A percentile compares a stretch with the other conserved stretches of the same genome.
Conservation (phyloP, 2,113 vertebrate species). For the Okapia johnstoni region DNA sequence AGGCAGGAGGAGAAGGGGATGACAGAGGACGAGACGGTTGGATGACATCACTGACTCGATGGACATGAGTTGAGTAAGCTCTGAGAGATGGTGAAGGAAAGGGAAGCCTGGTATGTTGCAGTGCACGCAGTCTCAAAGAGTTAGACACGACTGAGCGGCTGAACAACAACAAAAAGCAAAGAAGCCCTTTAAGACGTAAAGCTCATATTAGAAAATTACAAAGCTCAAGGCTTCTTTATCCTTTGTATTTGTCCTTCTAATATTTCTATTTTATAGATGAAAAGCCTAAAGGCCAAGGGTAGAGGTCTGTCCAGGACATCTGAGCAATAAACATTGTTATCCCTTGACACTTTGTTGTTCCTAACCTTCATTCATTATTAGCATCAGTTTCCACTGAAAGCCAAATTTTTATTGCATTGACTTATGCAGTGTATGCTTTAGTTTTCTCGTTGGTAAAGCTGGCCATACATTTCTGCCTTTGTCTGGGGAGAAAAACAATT, state of each 20-base stretch:
- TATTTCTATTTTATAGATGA: neutral
- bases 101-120: neutral
- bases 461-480: neutral
- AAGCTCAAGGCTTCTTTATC: neutral
- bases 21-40: neutral
- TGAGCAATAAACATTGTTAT: neutral
- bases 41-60: neutral
- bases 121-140: neutral
- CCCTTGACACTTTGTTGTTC: neutral
- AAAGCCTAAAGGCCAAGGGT: neutral
- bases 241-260: neutral
- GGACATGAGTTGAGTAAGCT: neutral
- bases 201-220: neutral
- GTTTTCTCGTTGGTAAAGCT: neutral
- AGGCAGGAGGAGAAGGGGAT: neutral
- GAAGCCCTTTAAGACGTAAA: neutral
- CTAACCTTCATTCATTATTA: neutral
- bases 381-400: rapidly evolving
- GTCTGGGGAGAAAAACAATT: neutral
- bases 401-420: neutral
- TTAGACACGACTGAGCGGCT: neutral
- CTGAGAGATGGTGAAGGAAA: rapidly evolving
- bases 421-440: neutral
- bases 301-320: neutral
- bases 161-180: neutral